phyloP scores from a whole-genome alignment of 2,113 vertebrate genomes.

The Engystomops pustulosus region DNA sequence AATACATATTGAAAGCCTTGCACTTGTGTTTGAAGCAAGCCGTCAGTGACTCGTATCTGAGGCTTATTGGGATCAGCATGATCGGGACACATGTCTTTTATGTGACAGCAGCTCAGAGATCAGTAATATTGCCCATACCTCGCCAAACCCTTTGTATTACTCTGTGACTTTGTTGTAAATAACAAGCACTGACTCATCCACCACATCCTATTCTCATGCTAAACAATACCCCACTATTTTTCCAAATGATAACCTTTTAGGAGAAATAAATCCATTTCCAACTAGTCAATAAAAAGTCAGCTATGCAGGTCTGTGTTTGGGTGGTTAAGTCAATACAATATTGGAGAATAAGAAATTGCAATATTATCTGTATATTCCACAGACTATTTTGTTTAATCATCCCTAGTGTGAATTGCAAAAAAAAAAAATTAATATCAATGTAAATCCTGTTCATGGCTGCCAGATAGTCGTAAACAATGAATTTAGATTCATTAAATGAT shows the following conservation, averaged over 20 bases:
- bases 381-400: too few relatives aligned
- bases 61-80: slow-evolving; percentile 25
- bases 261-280: not conserved
- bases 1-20: not conserved
- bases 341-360: too few relatives aligned
- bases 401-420: too few relatives aligned
- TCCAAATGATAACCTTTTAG: not conserved
- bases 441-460: too few relatives aligned
- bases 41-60: not conserved
- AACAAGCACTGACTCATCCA: not conserved
- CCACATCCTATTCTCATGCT: not conserved
- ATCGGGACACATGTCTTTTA: slow-evolving; percentile 33
- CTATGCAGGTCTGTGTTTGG: not conserved
- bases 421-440: too few relatives aligned
- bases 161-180: slow-evolving; percentile 7
- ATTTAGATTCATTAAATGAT: too few relatives aligned
- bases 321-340: too few relatives aligned
- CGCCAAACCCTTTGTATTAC: not conserved
- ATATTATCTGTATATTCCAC: too few relatives aligned
- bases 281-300: not conserved
- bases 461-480: too few relatives aligned
- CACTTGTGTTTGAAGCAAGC: slow-evolving; percentile 3
- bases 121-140: slow-evolving; percentile 1
- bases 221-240: not conserved
- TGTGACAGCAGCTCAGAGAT: slow-evolving; percentile 35